These are phyloP conservation scores for Odocoileus virginianus DNA, from an alignment of 2,113 vertebrate species.

Conservation along the genomic window DNA sequence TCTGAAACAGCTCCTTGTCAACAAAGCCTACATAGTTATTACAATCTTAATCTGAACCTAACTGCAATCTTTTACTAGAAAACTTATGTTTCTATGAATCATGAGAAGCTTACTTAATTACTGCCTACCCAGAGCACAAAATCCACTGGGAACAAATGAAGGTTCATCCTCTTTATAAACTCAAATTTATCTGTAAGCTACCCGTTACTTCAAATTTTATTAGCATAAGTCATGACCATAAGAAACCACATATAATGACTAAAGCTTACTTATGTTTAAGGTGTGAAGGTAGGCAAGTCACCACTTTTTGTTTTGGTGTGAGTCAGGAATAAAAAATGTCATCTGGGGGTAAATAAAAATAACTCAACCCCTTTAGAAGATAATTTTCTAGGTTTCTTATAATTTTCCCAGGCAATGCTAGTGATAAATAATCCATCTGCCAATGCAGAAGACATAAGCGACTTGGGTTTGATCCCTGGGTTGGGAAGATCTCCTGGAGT, in stretches of 20 bases:
- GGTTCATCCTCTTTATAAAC: background rate
- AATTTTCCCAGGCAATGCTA: background rate
- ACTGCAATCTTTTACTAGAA: background rate
- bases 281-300: background rate
- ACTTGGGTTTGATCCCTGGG: background rate
- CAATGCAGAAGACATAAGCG: background rate
- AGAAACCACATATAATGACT: background rate
- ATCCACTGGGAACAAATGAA: conserved; percentile 5
- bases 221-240: background rate
- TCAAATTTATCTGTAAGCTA: background rate
- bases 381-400: background rate
- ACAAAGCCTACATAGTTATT: background rate
- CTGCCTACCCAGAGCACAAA: background rate
- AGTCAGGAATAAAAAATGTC: background rate
- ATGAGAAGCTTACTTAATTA: conserved; percentile 16
- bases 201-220: background rate
- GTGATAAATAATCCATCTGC: background rate
- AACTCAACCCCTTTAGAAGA: background rate
- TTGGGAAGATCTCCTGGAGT: background rate
- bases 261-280: conserved; percentile 22
- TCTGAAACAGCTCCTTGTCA: background rate
- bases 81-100: conserved; percentile 17
- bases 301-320: background rate
- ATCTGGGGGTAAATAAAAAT: background rate
- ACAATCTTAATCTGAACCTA: background rate